Percentiles rank a stretch among this genome's conserved stretches.
phyloP scores from a whole-genome alignment of 2,797 vertebrate species.

The Sebastes hubbsi region DNA sequence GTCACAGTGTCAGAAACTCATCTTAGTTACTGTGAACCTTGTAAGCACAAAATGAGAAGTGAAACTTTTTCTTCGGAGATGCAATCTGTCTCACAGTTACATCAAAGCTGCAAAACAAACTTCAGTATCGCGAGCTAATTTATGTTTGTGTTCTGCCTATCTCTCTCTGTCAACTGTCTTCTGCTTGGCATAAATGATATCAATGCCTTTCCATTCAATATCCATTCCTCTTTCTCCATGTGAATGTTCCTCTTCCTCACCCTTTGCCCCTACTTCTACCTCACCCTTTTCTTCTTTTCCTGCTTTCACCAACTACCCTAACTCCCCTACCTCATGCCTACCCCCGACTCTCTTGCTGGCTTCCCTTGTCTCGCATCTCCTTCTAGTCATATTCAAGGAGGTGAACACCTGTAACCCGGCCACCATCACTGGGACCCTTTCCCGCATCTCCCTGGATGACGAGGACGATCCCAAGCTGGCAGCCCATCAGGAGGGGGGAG shows the following conservation, averaged over 20 bases:
- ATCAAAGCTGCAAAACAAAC: conserved; percentile 16
- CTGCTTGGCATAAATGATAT: conserved; percentile 14
- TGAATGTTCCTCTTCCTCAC: neutral
- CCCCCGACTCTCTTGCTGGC: neutral
- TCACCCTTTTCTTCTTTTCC: neutral
- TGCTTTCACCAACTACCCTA: neutral
- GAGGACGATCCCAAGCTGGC: conserved; percentile 96
- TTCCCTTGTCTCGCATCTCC: neutral
- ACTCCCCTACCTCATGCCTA: neutral
- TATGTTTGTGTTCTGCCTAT: conserved; percentile 6
- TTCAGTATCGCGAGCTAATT: neutral
- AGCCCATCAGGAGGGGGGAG: conserved; percentile 88
- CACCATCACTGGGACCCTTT: conserved; percentile 96
- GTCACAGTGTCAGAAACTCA: conserved; percentile 57
- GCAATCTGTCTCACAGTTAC: conserved; percentile 9
- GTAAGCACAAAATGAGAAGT: conserved; percentile 19
- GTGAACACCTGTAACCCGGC: conserved; percentile 97
- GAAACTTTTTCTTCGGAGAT: conserved; percentile 31
- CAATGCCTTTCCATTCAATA: conserved; percentile 22
- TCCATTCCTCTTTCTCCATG: conserved; percentile 13
- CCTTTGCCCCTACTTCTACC: neutral
- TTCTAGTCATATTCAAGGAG: conserved; percentile 96
- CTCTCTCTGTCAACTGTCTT: conserved; percentile 3
- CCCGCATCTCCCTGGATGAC: conserved; percentile 96
- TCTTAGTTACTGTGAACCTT: conserved; percentile 24